Conservation (phyloP, 1,140 invertebrate genomes). For the Zelostemma sp. region DNA sequence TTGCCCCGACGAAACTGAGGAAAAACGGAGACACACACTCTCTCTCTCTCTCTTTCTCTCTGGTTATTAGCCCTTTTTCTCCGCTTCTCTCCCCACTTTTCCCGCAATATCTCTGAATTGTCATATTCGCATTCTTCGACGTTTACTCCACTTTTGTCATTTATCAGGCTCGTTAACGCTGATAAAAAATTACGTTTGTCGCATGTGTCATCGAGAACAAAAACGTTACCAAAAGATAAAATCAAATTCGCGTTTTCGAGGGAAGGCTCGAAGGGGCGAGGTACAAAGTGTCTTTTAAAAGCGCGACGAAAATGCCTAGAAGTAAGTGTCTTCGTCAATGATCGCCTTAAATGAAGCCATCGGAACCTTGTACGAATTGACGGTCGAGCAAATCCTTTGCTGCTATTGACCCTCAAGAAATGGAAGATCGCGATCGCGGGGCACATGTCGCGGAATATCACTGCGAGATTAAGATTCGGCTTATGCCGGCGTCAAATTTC, state of each 20-base stretch:
- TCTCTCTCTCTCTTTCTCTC: no score
- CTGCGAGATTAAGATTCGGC: constrained; percentile 53
- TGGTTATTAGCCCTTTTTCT: background rate
- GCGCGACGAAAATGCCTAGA: constrained; percentile 16
- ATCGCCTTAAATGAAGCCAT: constrained; percentile 15
- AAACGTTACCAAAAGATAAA: background rate
- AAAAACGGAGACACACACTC: constrained; percentile 22
- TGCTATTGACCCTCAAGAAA: constrained; percentile 57
- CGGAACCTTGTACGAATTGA: constrained; percentile 34
- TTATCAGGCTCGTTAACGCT: no score
- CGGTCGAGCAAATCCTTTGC: constrained; percentile 46
- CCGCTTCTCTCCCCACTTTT: constrained; percentile 17
- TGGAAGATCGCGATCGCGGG: constrained; percentile 35
- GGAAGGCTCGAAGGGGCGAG: background rate
- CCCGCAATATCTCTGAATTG: background rate
- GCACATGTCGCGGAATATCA: constrained; percentile 61
- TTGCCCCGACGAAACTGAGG: constrained; percentile 43
- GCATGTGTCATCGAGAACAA: background rate
- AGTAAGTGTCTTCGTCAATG: constrained; percentile 34
- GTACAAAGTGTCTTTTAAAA: constrained; percentile 7
- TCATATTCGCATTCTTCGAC: no score
- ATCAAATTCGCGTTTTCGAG: constrained; percentile 15
- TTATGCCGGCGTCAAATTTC: constrained; percentile 41
- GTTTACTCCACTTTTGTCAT: no score
- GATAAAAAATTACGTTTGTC: no score